Conservation (phyloP, 2,113 vertebrate species). For the Rallus limicola region DNA sequence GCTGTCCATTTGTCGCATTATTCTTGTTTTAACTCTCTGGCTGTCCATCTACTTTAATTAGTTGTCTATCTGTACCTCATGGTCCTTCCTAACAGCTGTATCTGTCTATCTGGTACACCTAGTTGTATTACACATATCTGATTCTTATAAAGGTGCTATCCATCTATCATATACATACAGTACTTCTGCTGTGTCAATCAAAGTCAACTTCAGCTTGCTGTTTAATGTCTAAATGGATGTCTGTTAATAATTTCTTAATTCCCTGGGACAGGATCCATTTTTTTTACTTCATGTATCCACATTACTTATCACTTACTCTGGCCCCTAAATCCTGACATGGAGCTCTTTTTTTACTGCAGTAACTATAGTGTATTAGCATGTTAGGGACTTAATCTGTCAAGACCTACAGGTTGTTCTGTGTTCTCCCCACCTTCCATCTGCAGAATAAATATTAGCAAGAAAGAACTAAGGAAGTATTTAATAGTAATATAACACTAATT, state of each 20-base stretch:
- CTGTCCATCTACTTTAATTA: neutral
- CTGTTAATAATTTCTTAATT: slow-evolving; percentile 35
- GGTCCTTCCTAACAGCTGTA: neutral
- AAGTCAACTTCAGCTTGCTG: neutral
- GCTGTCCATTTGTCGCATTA: neutral
- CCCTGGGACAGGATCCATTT: neutral
- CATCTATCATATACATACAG: neutral
- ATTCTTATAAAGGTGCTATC: neutral
- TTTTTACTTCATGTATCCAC: neutral
- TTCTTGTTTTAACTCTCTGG: neutral
- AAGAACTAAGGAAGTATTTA: neutral
- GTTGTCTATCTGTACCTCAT: neutral
- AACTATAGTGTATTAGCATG: neutral
- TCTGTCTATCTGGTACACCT: neutral
- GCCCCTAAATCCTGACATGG: neutral
- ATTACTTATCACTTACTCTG: neutral
- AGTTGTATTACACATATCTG: neutral
- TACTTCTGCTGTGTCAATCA: neutral
- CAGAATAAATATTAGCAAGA: neutral
- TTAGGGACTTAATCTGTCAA: neutral
- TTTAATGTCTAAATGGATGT: neutral
- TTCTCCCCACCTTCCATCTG: neutral
- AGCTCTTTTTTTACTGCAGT: neutral
- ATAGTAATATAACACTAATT: neutral
- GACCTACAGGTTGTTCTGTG: neutral